Evolutionary conservation across 2,888 invertebrate species (phyloP), one percentile per base, ranked within the genome.

Genomic region (Liopterus haemorrhoidalis): DNA sequence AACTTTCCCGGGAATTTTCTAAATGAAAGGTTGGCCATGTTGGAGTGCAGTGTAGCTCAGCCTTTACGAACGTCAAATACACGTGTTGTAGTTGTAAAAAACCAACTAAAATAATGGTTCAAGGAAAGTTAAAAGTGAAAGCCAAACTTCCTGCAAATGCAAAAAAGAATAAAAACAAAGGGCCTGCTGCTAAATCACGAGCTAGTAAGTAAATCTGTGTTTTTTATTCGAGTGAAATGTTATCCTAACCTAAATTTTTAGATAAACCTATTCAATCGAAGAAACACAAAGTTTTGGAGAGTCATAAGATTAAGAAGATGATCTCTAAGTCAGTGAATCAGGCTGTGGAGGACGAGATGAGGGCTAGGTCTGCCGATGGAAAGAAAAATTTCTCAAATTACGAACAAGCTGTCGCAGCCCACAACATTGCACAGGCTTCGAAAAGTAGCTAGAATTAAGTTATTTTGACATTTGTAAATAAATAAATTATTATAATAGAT

Each of bases 241-340:
- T 40, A 22, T 46, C 37, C 18, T 20, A 18, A 20, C n/a, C 14
- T 40, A 33, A 22, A 48, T 54, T 59, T 60, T 8, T 48, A 81
- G 80, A 81, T 64, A 75, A 79, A 16, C 83, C 83, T 0, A 76
- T 77, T 14, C 73, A 74, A 45, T 76, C 80, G 24, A 83, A 82
- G 57, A 82, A 81, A 55, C 60, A 66, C 11, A 72, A 72, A 44
- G 67, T 72, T 18, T 67, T 75, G 38, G 78, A 80, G 59, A 64
- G 73, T 1, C 74, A 75, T 53, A 82, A 80, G 57, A 69, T 83
- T 60, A 83, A 82, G 57, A 75, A 75, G 50, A 72, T 73, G 41
- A 76, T 84, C 9, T 74, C 80, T 4, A 82, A 79, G 65, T 78
- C 78, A 60, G 78, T 85, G n/a, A 83, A 84, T 59, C 77, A 76